Conservation (phyloP, 2,888 invertebrate species). For the Melitaea athalia region DNA sequence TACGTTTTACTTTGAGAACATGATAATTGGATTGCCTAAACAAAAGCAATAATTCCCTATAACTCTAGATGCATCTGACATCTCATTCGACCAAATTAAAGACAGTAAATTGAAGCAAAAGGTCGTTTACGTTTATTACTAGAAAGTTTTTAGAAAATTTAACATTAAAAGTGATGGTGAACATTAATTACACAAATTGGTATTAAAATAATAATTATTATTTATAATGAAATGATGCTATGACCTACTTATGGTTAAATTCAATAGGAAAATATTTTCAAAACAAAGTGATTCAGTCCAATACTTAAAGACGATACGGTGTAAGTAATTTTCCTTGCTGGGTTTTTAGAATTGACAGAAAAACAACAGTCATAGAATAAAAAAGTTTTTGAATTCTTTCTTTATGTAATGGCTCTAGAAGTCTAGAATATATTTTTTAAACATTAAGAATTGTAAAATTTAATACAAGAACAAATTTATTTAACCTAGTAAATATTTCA, state of each 20-base stretch:
- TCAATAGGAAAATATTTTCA: slow-evolving; percentile 4
- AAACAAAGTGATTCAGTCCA: neutral
- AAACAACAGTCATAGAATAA: neutral
- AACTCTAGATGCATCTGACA: neutral
- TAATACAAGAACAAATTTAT: neutral
- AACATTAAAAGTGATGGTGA: neutral
- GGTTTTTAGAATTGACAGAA: slow-evolving; percentile 2
- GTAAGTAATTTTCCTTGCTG: neutral
- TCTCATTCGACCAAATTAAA: neutral
- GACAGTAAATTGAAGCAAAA: slow-evolving; percentile 1
- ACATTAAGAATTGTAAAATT: neutral
- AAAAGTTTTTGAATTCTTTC: neutral
- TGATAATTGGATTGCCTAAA: neutral
- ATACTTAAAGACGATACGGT: slow-evolving; percentile 38
- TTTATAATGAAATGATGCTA: slow-evolving; percentile 5
- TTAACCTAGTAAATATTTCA: slow-evolving; percentile 43
- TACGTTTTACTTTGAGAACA: too few species aligned
- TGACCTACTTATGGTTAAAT: neutral
- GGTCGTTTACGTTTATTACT: slow-evolving; percentile 4
- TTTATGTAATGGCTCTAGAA: neutral
- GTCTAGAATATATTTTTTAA: neutral
- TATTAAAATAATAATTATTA: neutral
- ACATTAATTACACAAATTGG: neutral
- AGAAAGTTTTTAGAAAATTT: neutral
- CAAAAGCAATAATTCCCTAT: neutral